Base-by-base conservation (phyloP, 2,888 invertebrate species). In the Tubulanus polymorphus region DNA sequence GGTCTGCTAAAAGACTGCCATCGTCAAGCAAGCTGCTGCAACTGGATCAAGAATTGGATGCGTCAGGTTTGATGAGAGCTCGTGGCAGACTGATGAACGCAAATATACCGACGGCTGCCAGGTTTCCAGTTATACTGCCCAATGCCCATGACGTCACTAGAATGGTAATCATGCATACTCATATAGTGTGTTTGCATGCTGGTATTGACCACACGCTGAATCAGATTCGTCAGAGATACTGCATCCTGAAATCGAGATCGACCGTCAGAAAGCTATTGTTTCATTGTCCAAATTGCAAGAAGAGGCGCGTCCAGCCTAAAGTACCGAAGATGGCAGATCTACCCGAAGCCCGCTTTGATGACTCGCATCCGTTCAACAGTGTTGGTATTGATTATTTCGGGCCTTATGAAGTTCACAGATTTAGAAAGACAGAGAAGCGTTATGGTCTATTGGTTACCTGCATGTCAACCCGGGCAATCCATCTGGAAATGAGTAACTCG, bases 311-410 rank as follows among this genome's bases (percentile, higher is more conserved):
- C 18, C 48, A 8, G 20, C 23, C 25, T n/a, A 8, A 23, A 30
- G 48, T 27, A 50, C 49, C 18, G 29, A 48, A 50, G 12, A 53
- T 53, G 53, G 48, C 47, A 2, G 53, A 53, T 30, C 29, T 53
- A 3, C 53, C 53, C 18, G 6, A 6, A 15, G 48, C 18, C 3
- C 27, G 53, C 5, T 20, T 50, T 23, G 15, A 23, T 26, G n/a
- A 25, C 12, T 28, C 26, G 25, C 23, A 26, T 30, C 47, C 53
- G 12, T 53, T 53, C 27, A n/a, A 3, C n/a, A 6, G 15, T 20
- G 26, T 30, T 3, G 54, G 54, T 12, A 15, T 54, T 52, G 54
- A 54, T 26, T 51, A 27, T 30, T 54, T 52, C 28, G 54, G 53
- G 5, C 53, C 48, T n/a, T 10, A 28, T 12, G 12, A 48, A 15